Evolutionary conservation across 2,797 vertebrate genomes (phyloP), one percentile per base, ranked within the genome.

Genomic region (Gymnothorax javanicus): DNA sequence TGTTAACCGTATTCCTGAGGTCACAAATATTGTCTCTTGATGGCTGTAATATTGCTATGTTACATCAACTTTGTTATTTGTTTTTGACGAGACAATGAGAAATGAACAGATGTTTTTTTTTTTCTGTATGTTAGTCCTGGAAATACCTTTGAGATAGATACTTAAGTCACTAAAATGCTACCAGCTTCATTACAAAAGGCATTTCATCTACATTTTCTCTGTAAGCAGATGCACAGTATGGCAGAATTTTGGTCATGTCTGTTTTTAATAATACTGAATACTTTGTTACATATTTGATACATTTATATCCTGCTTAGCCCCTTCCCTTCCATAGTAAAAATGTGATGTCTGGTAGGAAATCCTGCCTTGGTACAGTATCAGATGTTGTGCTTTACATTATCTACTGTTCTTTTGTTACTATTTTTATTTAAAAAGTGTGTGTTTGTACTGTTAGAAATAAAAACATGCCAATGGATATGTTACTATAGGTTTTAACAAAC

Each of bases 301-400:
- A 62, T 62, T 62, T 17, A 62, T 62, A 15, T 62, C 60, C 15
- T 17, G 64, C 6, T 9, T 67, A n/a, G 23, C 23, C 11, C 52
- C 43, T 83, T 56, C 2, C 52, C 43, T 83, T 56, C 2, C 52
- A 57, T 83, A 43, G 17, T 43, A 2, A 15, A 59, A 83, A 33
- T 83, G n/a, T 83, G 59, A 4, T 58, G n/a, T 59, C 59, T 59
- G 81, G 81, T 59, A 83, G n/a, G 13, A 27, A 83, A 59, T 59
- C 56, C 54, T 58, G 52, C 27, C 23, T 59, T 20, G 57, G 11
- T 60, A 59, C 27, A 15, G n/a, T 4, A 15, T 4, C 60, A 27
- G 56, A 59, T 7, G 7, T 60, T 59, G 0, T 13, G 11, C 13
- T 33, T 33, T 58, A 57, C 52, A 15, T 8, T 59, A 58, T 58